phyloP scores from a whole-genome alignment of 2,888 invertebrate genomes.

The Ceriagrion tenellum region DNA sequence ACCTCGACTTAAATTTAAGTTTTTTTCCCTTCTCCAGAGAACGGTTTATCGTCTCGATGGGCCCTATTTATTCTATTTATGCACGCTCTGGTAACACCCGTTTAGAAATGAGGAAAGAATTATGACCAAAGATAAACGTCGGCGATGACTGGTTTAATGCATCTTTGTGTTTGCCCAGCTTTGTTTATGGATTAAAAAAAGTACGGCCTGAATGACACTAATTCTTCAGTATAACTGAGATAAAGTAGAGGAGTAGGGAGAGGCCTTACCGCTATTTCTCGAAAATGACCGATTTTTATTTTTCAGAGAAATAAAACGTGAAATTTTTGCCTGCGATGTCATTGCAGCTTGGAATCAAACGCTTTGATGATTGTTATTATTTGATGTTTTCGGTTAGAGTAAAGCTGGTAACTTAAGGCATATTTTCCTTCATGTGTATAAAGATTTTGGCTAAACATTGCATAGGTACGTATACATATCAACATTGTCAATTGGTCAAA shows the following conservation, averaged over 20 bases:
- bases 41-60: not conserved
- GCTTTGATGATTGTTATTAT: too few species aligned
- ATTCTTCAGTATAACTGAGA: not conserved
- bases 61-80: not conserved
- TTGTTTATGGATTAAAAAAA: not conserved
- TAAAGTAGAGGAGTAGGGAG: not conserved
- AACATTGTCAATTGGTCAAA: too few species aligned
- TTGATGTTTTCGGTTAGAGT: too few species aligned
- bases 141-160: not conserved
- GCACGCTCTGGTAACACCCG: not conserved
- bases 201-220: not conserved
- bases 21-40: not conserved
- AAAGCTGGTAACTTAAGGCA: too few species aligned
- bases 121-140: slow-evolving; percentile 1
- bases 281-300: too few species aligned
- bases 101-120: not conserved
- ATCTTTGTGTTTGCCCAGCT: not conserved
- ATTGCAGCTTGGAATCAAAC: too few species aligned
- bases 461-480: too few species aligned
- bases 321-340: too few species aligned
- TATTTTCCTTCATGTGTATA: too few species aligned
- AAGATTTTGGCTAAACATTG: too few species aligned
- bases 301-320: too few species aligned
- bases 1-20: not conserved
- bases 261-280: too few species aligned